Evolutionary conservation across 2,888 invertebrate species (phyloP), one percentile per base, ranked within the genome.

Genomic region (Subacronicta megacephala): DNA sequence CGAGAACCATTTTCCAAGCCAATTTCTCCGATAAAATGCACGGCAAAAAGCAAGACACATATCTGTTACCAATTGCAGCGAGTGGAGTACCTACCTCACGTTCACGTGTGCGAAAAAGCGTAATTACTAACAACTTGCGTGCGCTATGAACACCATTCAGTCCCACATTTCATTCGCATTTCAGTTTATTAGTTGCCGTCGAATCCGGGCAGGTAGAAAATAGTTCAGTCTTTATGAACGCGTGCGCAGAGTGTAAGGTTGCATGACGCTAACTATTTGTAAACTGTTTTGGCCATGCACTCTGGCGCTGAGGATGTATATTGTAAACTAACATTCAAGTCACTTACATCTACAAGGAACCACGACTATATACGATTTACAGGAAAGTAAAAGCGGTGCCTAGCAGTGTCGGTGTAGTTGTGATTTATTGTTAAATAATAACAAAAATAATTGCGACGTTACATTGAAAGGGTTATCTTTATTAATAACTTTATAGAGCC

Each of bases 21-120:
- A 94, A 94, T 94, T 94, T 94, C 94, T 93, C 94, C 93, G 81
- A 92, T 93, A 93, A 93, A 94, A 94, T 94, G 93, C 85, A 85
- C 82, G 78, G 82, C 83, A 94, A 94, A 94, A 94, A 94, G 87
- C 84, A 82, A 90, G 85, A 87, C 87, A 85, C 87, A 87, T 88
- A 86, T 90, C 86, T 87, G 84, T 86, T 86, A 80, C 82, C 82
- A 80, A 84, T 84, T 86, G 81, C 83, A 79, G 75, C 72, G 77
- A 77, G 80, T 81, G 81, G 80, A 68, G 54, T 63, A 64, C 71
- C 68, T 73, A 72, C 75, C 75, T 75, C 55, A 62, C 62, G 74
- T 83, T 77, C 71, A 79, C 77, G 77, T 86, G 85, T 85, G 83
- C 82, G 83, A 80, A 81, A 83, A 84, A 76, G 72, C 80, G 81